phyloP scores from a whole-genome alignment of 2,888 invertebrate species.

The Nomada hirtipes region DNA sequence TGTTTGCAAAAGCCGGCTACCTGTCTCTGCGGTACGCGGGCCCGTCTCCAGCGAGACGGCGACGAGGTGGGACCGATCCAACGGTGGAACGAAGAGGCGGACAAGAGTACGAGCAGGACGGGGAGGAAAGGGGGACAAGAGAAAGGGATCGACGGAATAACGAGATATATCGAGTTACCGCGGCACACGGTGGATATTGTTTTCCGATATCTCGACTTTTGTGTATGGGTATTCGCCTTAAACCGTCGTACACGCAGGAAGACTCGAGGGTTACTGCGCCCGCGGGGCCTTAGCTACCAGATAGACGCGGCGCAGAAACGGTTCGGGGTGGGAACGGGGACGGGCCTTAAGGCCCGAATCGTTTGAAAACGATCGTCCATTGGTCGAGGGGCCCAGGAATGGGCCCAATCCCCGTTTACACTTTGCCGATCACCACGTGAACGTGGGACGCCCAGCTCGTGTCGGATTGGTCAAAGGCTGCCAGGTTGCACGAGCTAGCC shows the following conservation, averaged over 20 bases:
- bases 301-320: constrained; percentile 73
- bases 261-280: constrained; percentile 84
- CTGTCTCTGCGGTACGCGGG: constrained; percentile 42
- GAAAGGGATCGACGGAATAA: constrained; percentile 25
- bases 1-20: constrained; percentile 41
- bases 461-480: constrained; percentile 54
- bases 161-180: constrained; percentile 72
- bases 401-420: constrained; percentile 56
- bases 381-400: constrained; percentile 61
- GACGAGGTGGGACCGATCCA: constrained; percentile 17
- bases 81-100: constrained; percentile 5
- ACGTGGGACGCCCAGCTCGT: constrained; percentile 59
- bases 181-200: constrained; percentile 73
- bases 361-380: constrained; percentile 61
- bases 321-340: constrained; percentile 67
- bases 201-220: constrained; percentile 78
- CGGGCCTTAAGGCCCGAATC: constrained; percentile 72
- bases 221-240: constrained; percentile 77
- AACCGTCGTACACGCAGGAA: constrained; percentile 82
- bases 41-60: constrained; percentile 33
- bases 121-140: constrained; percentile 1
- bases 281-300: constrained; percentile 84
- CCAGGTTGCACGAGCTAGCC: constrained; percentile 25
- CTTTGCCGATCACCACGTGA: constrained; percentile 11
- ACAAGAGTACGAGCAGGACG: neutral